phyloP scores from a whole-genome alignment of 2,888 invertebrate genomes.

The Acrocyrtus sp. region DNA sequence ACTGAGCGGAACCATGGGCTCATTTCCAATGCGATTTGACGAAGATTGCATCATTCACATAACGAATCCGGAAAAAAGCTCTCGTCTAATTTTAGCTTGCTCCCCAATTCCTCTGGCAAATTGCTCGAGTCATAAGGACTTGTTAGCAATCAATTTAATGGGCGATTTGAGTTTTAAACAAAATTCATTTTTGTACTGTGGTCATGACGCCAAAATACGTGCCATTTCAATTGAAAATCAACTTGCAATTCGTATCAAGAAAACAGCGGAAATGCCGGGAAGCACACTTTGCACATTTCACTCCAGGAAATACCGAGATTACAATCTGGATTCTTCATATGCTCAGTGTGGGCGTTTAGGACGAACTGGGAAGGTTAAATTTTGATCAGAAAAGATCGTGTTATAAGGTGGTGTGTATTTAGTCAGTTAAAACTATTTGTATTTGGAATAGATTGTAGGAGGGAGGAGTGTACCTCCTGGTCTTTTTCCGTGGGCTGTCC shows the following conservation, averaged over 20 bases:
- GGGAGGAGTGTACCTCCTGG: constrained; percentile 57
- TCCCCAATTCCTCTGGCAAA: constrained; percentile 54
- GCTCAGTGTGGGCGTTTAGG: constrained; percentile 57
- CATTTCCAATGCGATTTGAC: constrained; percentile 55
- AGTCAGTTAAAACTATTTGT: not conserved
- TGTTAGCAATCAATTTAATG: constrained; percentile 54
- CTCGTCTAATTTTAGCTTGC: constrained; percentile 55
- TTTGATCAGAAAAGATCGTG: too few relatives aligned
- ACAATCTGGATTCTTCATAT: not conserved
- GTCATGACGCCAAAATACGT: constrained; percentile 51
- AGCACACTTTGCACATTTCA: constrained; percentile 51
- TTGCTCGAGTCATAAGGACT: constrained; percentile 52
- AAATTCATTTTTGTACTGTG: constrained; percentile 61
- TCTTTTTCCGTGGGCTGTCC: constrained; percentile 61
- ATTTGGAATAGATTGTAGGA: constrained; percentile 56
- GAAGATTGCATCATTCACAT: constrained; percentile 57
- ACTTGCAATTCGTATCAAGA: constrained; percentile 54
- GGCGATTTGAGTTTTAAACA: constrained; percentile 58
- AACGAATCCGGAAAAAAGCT: constrained; percentile 37
- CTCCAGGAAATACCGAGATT: constrained; percentile 49
- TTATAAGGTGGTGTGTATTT: not conserved
- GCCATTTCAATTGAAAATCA: constrained; percentile 50
- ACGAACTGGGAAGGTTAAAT: constrained; percentile 51
- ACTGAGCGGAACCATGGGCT: constrained; percentile 48
- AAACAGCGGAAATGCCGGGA: constrained; percentile 8